These are phyloP conservation scores for Sylvietta virens DNA, from an alignment of 2,113 vertebrate species.

Conservation along the genomic window DNA sequence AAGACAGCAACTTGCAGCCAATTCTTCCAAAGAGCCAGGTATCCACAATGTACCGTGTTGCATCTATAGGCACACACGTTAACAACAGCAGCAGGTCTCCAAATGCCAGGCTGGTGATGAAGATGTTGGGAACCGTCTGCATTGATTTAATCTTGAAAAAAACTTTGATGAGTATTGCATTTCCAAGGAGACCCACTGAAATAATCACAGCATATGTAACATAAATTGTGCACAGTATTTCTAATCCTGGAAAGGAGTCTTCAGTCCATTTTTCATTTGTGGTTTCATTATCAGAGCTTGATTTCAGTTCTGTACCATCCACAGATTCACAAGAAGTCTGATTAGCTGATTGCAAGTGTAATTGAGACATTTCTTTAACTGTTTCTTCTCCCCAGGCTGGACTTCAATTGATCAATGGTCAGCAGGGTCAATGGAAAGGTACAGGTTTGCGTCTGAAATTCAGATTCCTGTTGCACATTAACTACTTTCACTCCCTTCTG, in stretches of 20 bases:
- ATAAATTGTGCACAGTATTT: conserved; percentile 72
- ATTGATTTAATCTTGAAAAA: conserved; percentile 82
- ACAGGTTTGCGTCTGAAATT: conserved; percentile 22
- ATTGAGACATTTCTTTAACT: conserved; percentile 69
- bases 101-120: conserved; percentile 81
- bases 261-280: conserved; percentile 38
- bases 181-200: conserved; percentile 81
- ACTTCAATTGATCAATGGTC: not conserved
- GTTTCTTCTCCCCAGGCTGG: conserved; percentile 48
- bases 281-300: conserved; percentile 56
- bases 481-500: conserved; percentile 54
- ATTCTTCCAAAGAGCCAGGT: conserved; percentile 79
- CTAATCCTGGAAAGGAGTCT: conserved; percentile 72
- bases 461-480: conserved; percentile 25
- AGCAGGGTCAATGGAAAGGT: not conserved
- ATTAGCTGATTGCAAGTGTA: conserved; percentile 60
- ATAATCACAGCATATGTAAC: conserved; percentile 76
- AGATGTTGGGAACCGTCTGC: conserved; percentile 82
- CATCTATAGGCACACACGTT: conserved; percentile 80
- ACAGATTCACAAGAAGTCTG: conserved; percentile 56
- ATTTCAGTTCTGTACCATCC: conserved; percentile 63
- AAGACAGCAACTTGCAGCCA: conserved; percentile 81
- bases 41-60: conserved; percentile 74
- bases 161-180: conserved; percentile 80
- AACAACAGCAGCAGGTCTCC: conserved; percentile 79